Evolutionary conservation across 2,888 invertebrate species (phyloP), one percentile per base, ranked within the genome.

Genomic region (Pherbina coryleti): DNA sequence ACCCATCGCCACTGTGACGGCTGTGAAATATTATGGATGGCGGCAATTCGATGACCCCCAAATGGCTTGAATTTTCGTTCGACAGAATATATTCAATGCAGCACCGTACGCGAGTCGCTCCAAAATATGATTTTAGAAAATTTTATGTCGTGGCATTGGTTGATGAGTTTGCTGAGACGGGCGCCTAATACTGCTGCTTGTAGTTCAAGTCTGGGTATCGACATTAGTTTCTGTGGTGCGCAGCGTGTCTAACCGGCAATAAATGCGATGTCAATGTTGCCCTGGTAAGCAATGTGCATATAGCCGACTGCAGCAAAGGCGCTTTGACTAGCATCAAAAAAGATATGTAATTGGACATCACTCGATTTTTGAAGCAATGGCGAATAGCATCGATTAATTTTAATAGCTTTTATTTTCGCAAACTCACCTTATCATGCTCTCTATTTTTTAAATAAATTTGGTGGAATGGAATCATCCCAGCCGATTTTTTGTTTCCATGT

Each of bases 1-100:
- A n/a, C n/a, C n/a, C n/a, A 1, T 8, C 78, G 79, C 79, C 82
- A 81, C 3, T 17, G 82, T 81, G 31, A 64, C 81, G 76, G 84
- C 84, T 19, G 85, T 82, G 5, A 77, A 73, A 74, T 84, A 31
- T 55, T 85, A 37, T 37, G 34, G 5, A 55, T 25, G 2, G 66
- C 67, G 77, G 57, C 37, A 53, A 70, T 25, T 9, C 72, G 37
- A n/a, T 74, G 64, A 3, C 72, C 78, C n/a, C 77, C 78, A 28
- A 76, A 78, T 2, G 77, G 75, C 8, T 75, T 76, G 14, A 71
- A 78, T 37, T 31, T 28, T 11, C 75, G 25, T 22, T 66, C 53
- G 5, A 22, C 19, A n/a, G n/a, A n/a, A n/a, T n/a, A n/a, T n/a
- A n/a, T n/a, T n/a, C n/a, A n/a, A n/a, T n/a, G n/a, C n/a, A n/a